Conservation (phyloP, 2,113 vertebrate genomes). For the Zosterops hypoxanthus region DNA sequence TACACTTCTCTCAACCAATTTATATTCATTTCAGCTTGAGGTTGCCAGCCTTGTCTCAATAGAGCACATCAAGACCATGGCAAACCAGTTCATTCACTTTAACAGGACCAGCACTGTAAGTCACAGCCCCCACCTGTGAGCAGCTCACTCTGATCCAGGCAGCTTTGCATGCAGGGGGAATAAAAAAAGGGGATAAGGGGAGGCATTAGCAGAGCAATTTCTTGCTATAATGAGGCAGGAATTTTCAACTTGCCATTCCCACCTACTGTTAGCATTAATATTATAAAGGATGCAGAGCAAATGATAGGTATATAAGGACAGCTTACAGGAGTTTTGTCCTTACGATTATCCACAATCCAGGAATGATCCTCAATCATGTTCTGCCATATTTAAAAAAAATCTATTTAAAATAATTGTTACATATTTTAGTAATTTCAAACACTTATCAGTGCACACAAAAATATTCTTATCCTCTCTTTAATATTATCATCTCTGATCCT, state of each 20-base stretch:
- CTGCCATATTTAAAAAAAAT: neutral
- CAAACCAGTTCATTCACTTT: conserved; percentile 85
- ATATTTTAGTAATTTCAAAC: neutral
- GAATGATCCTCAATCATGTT: neutral
- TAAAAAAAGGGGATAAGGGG: neutral
- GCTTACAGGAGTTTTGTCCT: neutral
- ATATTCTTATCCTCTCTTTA: neutral
- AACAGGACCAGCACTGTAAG: conserved; percentile 83
- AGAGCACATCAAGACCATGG: conserved; percentile 78
- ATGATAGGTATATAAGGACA: neutral
- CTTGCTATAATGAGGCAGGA: neutral
- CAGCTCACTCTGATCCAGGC: neutral
- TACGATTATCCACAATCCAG: neutral
- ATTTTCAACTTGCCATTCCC: neutral
- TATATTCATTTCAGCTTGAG: conserved; percentile 77
- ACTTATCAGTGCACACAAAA: neutral
- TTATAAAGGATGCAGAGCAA: neutral
- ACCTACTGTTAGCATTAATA: neutral
- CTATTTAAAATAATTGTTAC: neutral
- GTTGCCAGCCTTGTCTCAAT: conserved; percentile 78
- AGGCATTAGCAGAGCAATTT: neutral
- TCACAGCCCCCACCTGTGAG: neutral
- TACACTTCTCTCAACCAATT: neutral
- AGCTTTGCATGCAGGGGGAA: neutral
- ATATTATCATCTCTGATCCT: neutral